phyloP scores from a whole-genome alignment of 2,888 invertebrate genomes.

The Polymixis lichenea region DNA sequence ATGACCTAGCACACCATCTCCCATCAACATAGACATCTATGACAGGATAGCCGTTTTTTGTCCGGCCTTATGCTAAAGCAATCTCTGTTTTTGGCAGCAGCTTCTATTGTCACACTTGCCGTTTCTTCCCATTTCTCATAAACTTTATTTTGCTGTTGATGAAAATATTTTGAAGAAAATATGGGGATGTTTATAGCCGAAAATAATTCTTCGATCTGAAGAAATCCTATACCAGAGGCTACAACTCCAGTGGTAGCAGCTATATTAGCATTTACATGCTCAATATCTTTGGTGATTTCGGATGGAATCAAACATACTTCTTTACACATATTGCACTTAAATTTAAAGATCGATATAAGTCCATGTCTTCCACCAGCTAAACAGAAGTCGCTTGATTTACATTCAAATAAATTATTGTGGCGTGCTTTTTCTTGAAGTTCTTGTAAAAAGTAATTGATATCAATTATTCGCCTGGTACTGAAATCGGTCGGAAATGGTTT shows the following conservation, averaged over 20 bases:
- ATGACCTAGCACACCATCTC: conserved; percentile 16
- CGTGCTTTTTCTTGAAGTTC: conserved; percentile 13
- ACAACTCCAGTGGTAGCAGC: too few relatives aligned
- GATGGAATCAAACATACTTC: too few relatives aligned
- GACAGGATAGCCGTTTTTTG: background rate
- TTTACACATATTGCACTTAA: too few relatives aligned
- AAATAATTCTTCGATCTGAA: conserved; percentile 3
- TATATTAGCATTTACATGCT: too few relatives aligned
- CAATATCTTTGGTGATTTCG: too few relatives aligned
- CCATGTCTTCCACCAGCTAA: conserved; percentile 10
- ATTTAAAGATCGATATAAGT: conserved; percentile 2
- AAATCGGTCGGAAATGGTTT: background rate
- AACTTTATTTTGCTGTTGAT: background rate
- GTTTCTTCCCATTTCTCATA: background rate
- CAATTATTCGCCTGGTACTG: conserved; percentile 13
- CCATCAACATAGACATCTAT: background rate
- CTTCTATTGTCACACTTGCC: background rate
- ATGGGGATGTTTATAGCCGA: background rate
- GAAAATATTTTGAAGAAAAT: conserved; percentile 3
- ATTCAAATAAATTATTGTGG: conserved; percentile 12
- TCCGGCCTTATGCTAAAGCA: background rate
- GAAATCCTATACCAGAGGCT: too few relatives aligned
- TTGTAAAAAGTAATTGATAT: conserved; percentile 12
- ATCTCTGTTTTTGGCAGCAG: conserved; percentile 9
- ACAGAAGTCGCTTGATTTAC: background rate